Evolutionary conservation across 2,113 vertebrate genomes (phyloP).

Genomic region (Gallinago jamesoni): DNA sequence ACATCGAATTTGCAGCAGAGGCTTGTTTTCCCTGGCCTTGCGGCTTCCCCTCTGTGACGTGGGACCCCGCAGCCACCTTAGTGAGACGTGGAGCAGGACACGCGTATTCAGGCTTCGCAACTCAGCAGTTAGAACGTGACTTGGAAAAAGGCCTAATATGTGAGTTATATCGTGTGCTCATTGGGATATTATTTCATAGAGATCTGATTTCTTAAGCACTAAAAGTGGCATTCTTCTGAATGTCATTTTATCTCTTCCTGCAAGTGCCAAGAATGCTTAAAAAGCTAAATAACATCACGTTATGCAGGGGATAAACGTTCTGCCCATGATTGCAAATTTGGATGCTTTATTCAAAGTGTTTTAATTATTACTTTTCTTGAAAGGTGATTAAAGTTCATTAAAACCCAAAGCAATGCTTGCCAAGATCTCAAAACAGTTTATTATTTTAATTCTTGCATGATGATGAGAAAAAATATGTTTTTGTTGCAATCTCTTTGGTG

Average conservation of each 20-base stretch:
- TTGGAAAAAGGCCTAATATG: not conserved
- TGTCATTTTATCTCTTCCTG: not conserved
- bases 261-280: not conserved
- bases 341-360: not conserved
- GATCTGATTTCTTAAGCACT: not conserved
- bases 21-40: not conserved
- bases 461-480: constrained; percentile 30
- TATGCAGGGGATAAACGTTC: not conserved
- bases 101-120: rapidly evolving
- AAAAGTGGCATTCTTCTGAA: not conserved
- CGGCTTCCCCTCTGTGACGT: not conserved
- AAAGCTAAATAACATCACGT: not conserved
- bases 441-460: constrained; percentile 22
- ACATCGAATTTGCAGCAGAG: not conserved
- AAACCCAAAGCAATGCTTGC: not conserved
- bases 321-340: not conserved
- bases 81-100: not conserved
- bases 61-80: not conserved
- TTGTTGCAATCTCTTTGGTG: constrained; percentile 25
- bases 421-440: constrained; percentile 7
- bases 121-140: not conserved
- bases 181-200: not conserved
- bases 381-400: not conserved
- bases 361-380: not conserved
- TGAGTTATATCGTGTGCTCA: not conserved